These are phyloP conservation scores for Xiphias gladius DNA, from an alignment of 2,113 vertebrate species.

Conservation along the genomic window DNA sequence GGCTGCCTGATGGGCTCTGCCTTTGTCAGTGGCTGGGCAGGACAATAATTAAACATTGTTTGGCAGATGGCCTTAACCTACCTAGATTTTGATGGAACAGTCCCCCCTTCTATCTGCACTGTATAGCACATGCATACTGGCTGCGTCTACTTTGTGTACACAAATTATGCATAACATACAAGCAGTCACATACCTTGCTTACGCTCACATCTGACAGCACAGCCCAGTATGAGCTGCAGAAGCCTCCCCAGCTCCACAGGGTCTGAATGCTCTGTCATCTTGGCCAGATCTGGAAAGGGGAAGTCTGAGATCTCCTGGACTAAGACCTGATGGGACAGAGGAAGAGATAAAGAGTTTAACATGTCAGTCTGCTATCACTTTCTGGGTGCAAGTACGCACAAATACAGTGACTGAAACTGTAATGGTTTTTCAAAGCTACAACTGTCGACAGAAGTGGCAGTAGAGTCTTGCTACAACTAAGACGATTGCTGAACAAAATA, in stretches of 20 bases:
- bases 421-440: not conserved
- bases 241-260: conserved; percentile 91
- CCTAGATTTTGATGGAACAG: not conserved
- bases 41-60: conserved; percentile 30
- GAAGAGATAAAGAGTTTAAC: not conserved
- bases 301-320: conserved; percentile 92
- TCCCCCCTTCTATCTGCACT: not conserved
- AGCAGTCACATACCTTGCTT: conserved; percentile 90
- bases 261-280: conserved; percentile 90
- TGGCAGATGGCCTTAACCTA: not conserved
- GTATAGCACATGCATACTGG: not conserved
- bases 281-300: conserved; percentile 90
- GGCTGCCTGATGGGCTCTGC: not conserved
- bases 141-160: not conserved
- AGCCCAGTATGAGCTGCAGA: conserved; percentile 96
- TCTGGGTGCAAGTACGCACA: not conserved
- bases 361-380: not conserved
- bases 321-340: conserved; percentile 85
- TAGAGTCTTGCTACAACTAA: not conserved
- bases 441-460: not conserved
- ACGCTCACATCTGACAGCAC: conserved; percentile 95
- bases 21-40: conserved; percentile 29
- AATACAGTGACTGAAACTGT: not conserved
- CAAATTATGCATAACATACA: not conserved
- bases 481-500: not conserved